Percentiles rank a stretch among this genome's conserved stretches.
phyloP scores from a whole-genome alignment of 2,888 invertebrate genomes.

The Agelastica alni region DNA sequence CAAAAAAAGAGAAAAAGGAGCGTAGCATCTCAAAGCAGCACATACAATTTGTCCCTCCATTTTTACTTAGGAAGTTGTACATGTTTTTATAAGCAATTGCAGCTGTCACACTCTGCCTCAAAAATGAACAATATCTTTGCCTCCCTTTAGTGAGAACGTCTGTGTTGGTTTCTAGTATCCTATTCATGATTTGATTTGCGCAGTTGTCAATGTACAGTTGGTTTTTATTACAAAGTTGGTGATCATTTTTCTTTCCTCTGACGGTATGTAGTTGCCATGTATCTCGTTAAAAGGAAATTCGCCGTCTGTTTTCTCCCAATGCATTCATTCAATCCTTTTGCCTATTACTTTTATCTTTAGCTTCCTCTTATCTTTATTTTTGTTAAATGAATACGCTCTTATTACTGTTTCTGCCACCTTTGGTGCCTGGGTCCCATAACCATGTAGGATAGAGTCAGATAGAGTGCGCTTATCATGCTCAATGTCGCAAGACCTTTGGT shows the following conservation, averaged over 20 bases:
- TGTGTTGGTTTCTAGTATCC: background rate
- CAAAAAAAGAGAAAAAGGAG: background rate
- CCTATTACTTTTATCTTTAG: slow-evolving; percentile 4
- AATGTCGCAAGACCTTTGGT: background rate
- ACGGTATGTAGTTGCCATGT: slow-evolving; percentile 37
- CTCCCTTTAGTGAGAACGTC: slow-evolving; percentile 33
- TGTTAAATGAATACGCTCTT: slow-evolving; percentile 35
- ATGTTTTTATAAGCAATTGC: slow-evolving; percentile 36
- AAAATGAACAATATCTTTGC: slow-evolving; percentile 35
- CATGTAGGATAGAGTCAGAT: slow-evolving; percentile 36
- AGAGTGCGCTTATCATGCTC: background rate
- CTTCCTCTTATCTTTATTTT: slow-evolving; percentile 25
- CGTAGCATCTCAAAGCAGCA: background rate
- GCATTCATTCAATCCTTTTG: slow-evolving; percentile 24
- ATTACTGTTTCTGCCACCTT: slow-evolving; percentile 41
- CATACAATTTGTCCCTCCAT: slow-evolving; percentile 5
- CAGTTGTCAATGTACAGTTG: slow-evolving; percentile 7
- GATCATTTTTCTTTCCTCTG: slow-evolving; percentile 32
- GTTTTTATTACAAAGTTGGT: slow-evolving; percentile 22
- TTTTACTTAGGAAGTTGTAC: slow-evolving; percentile 29
- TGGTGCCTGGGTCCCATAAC: slow-evolving; percentile 41
- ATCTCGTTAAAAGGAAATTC: slow-evolving; percentile 31
- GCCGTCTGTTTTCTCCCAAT: slow-evolving; percentile 35
- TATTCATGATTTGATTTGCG: background rate
- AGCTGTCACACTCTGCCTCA: slow-evolving; percentile 29